Percentiles rank a stretch among this genome's conserved stretches.
These are phyloP conservation scores for Thripadectes ignobilis DNA, from an alignment of 2,797 vertebrate genomes.

Conservation along the genomic window DNA sequence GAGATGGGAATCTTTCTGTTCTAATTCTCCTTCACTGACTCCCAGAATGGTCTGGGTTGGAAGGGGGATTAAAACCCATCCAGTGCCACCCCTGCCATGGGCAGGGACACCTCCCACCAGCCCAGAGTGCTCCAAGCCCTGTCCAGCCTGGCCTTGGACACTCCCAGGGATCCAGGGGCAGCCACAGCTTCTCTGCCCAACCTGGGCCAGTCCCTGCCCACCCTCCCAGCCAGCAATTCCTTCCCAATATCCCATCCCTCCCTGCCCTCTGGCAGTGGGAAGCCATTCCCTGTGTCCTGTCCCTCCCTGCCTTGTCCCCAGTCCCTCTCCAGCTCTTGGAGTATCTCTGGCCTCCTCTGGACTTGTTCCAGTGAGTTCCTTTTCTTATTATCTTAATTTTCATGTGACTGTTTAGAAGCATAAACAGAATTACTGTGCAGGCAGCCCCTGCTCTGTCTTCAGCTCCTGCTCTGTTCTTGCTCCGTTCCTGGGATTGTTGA, in stretches of 20 bases:
- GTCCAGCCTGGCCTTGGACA: not conserved
- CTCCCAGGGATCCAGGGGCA: not conserved
- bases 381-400: not conserved
- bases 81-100: not conserved
- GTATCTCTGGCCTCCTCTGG: rapidly evolving
- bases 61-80: rapidly evolving
- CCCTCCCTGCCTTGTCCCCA: not conserved
- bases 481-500: rapidly evolving
- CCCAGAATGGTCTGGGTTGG: not conserved
- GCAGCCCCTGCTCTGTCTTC: not conserved
- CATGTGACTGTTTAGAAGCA: rapidly evolving
- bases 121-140: not conserved
- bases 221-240: not conserved
- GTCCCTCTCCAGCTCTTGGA: not conserved
- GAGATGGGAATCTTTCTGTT: not conserved
- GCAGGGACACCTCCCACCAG: not conserved
- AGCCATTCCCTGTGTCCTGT: not conserved
- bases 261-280: not conserved
- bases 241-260: not conserved
- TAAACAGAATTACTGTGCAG: rapidly evolving
- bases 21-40: rapidly evolving
- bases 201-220: not conserved
- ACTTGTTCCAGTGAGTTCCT: rapidly evolving
- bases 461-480: not conserved
- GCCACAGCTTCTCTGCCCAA: not conserved